phyloP scores from a whole-genome alignment of 1,140 invertebrate species.

The Tetraneura akinire region DNA sequence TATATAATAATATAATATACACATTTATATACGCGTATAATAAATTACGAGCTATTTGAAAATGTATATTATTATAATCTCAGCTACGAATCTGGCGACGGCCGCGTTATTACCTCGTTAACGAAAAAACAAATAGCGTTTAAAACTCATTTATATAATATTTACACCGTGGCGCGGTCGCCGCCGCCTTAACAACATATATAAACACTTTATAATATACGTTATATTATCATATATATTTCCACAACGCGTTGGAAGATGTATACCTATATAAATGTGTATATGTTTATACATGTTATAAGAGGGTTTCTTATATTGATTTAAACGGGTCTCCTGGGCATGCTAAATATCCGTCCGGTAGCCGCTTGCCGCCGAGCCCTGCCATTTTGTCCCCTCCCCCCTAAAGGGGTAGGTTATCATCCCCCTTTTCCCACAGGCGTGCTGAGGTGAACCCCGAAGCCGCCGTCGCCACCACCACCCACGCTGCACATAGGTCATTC shows the following conservation, averaged over 20 bases:
- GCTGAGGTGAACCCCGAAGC: neutral
- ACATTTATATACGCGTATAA: neutral
- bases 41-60: too few relatives aligned
- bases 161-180: too few relatives aligned
- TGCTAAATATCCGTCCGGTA: slow-evolving; percentile 47
- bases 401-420: slow-evolving; percentile 19
- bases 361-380: neutral
- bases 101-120: neutral
- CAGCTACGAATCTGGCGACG: neutral
- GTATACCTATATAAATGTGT: neutral
- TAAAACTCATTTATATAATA: neutral
- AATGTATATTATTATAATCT: neutral
- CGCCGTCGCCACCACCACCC: neutral
- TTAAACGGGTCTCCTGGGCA: slow-evolving; percentile 51
- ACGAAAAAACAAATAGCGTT: neutral
- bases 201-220: neutral
- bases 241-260: neutral
- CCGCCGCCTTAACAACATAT: too few relatives aligned
- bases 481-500: slow-evolving; percentile 32
- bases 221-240: neutral
- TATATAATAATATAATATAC: neutral
- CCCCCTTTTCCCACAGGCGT: neutral
- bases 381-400: slow-evolving; percentile 27
- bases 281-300: slow-evolving; percentile 28
- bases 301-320: slow-evolving; percentile 51